Evolutionary conservation across 2,888 invertebrate species (phyloP).

Genomic region (Pandemis corylana): DNA sequence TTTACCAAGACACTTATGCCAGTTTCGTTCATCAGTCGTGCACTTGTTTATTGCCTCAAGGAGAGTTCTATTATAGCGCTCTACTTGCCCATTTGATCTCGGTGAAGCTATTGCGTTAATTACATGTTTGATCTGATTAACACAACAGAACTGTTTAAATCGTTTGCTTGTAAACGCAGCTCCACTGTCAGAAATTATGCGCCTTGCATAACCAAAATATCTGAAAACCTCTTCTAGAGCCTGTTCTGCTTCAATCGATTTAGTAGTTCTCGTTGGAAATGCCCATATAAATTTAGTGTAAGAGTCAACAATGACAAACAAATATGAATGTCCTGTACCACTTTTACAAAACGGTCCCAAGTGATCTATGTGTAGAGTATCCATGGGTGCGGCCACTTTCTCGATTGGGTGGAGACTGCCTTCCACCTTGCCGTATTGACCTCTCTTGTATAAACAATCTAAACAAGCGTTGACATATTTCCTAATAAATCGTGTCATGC

Average conservation of each 20-base stretch:
- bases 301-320: constrained; percentile 22
- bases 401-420: constrained; percentile 45
- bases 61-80: constrained; percentile 11
- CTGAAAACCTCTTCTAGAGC: background rate
- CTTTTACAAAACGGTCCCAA: constrained; percentile 45
- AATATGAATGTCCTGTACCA: constrained; percentile 43
- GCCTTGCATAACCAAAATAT: constrained; percentile 17
- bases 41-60: background rate
- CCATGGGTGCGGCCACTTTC: constrained; percentile 47
- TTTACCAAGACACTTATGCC: background rate
- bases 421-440: constrained; percentile 38
- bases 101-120: constrained; percentile 4
- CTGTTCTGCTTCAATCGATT: constrained; percentile 9
- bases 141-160: background rate
- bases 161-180: constrained; percentile 10
- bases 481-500: constrained; percentile 41
- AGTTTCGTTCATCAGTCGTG: background rate
- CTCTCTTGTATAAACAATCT: constrained; percentile 42
- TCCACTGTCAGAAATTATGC: constrained; percentile 20
- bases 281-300: constrained; percentile 23
- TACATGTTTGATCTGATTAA: background rate
- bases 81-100: constrained; percentile 19
- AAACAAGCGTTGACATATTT: constrained; percentile 42
- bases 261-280: constrained; percentile 1
- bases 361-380: constrained; percentile 53